Base-by-base conservation (phyloP, 2,113 vertebrate species). In the Cranoglanis bouderius region DNA sequence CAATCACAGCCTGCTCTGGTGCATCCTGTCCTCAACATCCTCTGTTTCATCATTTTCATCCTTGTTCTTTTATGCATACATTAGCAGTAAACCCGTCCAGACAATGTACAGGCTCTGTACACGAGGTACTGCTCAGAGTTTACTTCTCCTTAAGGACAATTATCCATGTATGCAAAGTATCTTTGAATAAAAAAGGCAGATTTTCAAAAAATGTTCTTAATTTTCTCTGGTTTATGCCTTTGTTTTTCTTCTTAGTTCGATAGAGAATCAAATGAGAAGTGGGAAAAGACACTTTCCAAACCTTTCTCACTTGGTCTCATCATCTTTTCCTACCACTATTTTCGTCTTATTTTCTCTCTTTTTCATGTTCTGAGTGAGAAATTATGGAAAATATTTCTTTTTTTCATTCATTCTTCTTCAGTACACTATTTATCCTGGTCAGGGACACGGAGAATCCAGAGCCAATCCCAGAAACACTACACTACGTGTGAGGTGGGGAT, bases 1-100 rank as follows among this genome's bases (percentile, higher is more conserved):
- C 81, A 88, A n/a, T 77, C 87, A 82, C 61, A 88, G 19, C 38
- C 80, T 59, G 55, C 53, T 26, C n/a, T 82, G 32, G 19, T 61
- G 81, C 10, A 59, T 59, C 35, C 40, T 82, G 55, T 35, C 55
- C 21, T 82, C 21, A 82, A 26, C 53, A 59, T 55, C 32, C 51
- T 78, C 46, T 21, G 18, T 81, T 82, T 7, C 14, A 38, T 35
- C n/a, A 82, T 82, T 57, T 57, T 57, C 26, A 9, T 59, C 3
- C 35, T 55, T 57, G n/a, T 18, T 13, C 18, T 59, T 82, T 82
- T 40, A 24, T 82, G 32, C 2, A 32, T n/a, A 32, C 10, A 38
- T 59, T 38, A 82, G 4, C 3, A 55, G 53, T 21, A 55, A 38
- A 38, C 8, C 43, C 10, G 10, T 9, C 0, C 10, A 57, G n/a